Evolutionary conservation across 1,140 invertebrate genomes (phyloP).

Genomic region (Phenacoccus solenopsis): DNA sequence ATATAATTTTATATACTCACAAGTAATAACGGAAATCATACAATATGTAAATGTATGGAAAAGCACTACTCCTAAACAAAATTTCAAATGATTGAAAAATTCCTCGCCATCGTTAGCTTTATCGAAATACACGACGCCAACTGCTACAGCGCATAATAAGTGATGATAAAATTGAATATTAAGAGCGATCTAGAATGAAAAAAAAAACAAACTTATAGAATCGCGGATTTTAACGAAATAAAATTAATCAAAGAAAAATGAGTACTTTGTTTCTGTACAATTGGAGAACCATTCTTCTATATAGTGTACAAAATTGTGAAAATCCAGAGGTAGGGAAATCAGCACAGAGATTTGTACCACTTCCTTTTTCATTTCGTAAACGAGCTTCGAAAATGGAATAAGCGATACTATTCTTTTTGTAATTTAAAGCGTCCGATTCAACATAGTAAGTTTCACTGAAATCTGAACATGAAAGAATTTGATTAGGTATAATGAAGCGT

Average conservation of each 20-base stretch:
- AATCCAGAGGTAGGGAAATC: slow-evolving; percentile 30
- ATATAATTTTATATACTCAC: too few species aligned
- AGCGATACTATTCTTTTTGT: neutral
- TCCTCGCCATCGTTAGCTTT: slow-evolving; percentile 45
- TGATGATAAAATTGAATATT: slow-evolving; percentile 47
- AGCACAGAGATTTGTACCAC: slow-evolving; percentile 12
- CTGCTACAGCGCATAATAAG: slow-evolving; percentile 40
- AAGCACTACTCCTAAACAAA: slow-evolving; percentile 46
- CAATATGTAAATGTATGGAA: slow-evolving; percentile 51
- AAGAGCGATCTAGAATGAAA: slow-evolving; percentile 34
- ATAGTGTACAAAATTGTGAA: slow-evolving; percentile 32
- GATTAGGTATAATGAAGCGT: neutral
- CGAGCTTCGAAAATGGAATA: neutral
- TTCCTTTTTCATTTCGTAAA: neutral
- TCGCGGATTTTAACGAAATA: too few species aligned
- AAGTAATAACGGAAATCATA: slow-evolving; percentile 42
- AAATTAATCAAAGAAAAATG: neutral
- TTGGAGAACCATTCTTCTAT: slow-evolving; percentile 32
- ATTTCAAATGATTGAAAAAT: slow-evolving; percentile 52
- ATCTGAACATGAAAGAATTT: neutral
- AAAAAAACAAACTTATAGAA: neutral
- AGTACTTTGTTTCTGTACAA: slow-evolving; percentile 30
- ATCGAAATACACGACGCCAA: slow-evolving; percentile 44
- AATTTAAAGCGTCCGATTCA: neutral
- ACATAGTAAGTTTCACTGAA: neutral